phyloP scores from a whole-genome alignment of 35 echinoderm and acorn worm genomes.

The Apostichopus japonicus region DNA sequence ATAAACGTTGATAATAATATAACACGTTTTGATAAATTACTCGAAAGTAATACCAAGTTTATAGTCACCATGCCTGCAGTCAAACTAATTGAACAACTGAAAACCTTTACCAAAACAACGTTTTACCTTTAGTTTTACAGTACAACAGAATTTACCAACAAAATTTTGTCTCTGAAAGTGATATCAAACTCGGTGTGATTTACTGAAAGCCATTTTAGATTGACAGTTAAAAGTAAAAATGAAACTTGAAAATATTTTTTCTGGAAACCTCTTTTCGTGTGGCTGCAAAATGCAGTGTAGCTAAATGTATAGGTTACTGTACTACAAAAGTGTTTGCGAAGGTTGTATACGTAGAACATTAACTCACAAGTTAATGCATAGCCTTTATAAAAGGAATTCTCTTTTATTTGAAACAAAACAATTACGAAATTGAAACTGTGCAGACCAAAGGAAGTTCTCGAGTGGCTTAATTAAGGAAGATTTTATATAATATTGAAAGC shows the following conservation, averaged over 20 bases:
- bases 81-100: too few relatives aligned
- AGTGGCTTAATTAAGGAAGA: constrained; percentile 19
- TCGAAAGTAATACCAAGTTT: too few relatives aligned
- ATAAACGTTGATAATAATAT: too few relatives aligned
- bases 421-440: constrained; percentile 39
- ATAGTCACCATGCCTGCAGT: too few relatives aligned
- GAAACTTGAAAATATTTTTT: not conserved
- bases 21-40: too few relatives aligned
- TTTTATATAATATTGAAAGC: constrained; percentile 40
- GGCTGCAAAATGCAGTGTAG: too few relatives aligned
- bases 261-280: not conserved
- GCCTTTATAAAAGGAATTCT: not conserved
- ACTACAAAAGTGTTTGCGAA: not conserved
- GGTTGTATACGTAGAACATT: not conserved
- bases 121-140: too few relatives aligned
- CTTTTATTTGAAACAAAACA: constrained; percentile 33
- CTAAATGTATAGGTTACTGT: not conserved
- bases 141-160: too few relatives aligned
- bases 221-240: not conserved
- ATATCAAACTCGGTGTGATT: not conserved
- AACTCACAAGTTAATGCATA: not conserved
- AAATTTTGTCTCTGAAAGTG: not conserved
- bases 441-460: constrained; percentile 2
- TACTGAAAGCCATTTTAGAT: not conserved
- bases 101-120: too few relatives aligned